phyloP scores from a whole-genome alignment of 2,797 vertebrate species.

The Lithobates sylvaticus region DNA sequence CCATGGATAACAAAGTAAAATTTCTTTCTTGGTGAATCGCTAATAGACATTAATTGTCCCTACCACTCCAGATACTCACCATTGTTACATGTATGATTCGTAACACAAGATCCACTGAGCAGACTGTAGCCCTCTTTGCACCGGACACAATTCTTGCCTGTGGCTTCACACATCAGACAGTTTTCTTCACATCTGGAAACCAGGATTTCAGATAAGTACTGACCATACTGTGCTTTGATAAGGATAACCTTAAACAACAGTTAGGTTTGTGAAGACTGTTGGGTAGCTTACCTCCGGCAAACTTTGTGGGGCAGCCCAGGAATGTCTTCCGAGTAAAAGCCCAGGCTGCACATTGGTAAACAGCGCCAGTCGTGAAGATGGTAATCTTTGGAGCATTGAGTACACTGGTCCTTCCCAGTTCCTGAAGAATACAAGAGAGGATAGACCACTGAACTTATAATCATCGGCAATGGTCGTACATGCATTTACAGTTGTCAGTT shows the following conservation, averaged over 20 bases:
- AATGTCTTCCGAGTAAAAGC: slow-evolving; percentile 81
- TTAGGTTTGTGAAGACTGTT: background rate
- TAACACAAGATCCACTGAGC: slow-evolving; percentile 81
- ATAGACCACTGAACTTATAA: background rate
- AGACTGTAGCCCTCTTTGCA: slow-evolving; percentile 86
- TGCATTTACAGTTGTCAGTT: background rate
- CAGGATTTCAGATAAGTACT: slow-evolving; percentile 33
- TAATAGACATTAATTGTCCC: background rate
- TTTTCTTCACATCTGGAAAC: slow-evolving; percentile 85
- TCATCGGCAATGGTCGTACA: background rate
- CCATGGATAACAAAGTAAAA: too few relatives aligned
- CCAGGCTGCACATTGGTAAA: slow-evolving; percentile 78
- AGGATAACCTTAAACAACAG: background rate
- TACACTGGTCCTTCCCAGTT: slow-evolving; percentile 80
- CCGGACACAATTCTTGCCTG: slow-evolving; percentile 80
- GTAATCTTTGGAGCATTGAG: slow-evolving; percentile 78
- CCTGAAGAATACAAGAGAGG: slow-evolving; percentile 70
- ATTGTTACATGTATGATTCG: slow-evolving; percentile 86
- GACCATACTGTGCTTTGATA: background rate
- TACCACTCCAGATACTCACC: slow-evolving; percentile 73
- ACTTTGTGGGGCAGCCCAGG: slow-evolving; percentile 80
- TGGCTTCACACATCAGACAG: slow-evolving; percentile 83
- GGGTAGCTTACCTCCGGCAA: slow-evolving; percentile 81
- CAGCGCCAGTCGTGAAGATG: slow-evolving; percentile 86
- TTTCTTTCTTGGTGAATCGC: too few relatives aligned